Conservation (phyloP, 2,797 vertebrate species). For the Cynodonichthys magdalenae region DNA sequence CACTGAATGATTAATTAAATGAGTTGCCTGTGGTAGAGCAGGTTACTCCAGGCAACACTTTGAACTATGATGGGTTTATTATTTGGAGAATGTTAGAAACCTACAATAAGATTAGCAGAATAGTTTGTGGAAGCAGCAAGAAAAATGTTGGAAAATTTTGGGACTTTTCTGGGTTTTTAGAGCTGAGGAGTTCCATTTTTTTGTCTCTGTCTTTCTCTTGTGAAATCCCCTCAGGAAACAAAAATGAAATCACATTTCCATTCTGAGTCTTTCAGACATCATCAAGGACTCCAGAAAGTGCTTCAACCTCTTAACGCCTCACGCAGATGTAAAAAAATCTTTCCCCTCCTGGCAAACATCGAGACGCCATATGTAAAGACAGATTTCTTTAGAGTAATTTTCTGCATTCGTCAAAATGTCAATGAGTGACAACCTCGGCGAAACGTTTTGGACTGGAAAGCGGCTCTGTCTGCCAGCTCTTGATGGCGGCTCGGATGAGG, state of each 20-base stretch:
- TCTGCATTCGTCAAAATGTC: slow-evolving; percentile 44
- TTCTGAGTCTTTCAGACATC: slow-evolving; percentile 12
- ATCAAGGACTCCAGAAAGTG: slow-evolving; percentile 14
- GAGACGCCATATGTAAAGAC: slow-evolving; percentile 24
- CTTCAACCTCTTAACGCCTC: background rate
- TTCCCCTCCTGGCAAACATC: slow-evolving; percentile 24
- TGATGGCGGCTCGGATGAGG: slow-evolving; percentile 38
- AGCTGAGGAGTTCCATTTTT: background rate
- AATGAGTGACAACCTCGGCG: slow-evolving; percentile 19
- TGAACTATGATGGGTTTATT: background rate
- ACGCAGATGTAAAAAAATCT: slow-evolving; percentile 14
- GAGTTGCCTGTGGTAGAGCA: background rate
- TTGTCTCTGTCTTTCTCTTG: background rate
- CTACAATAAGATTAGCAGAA: background rate
- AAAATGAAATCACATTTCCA: slow-evolving; percentile 19
- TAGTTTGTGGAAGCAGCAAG: background rate
- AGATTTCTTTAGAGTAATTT: slow-evolving; percentile 43
- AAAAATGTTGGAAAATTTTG: background rate
- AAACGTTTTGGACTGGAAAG: slow-evolving; percentile 25
- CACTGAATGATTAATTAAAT: background rate
- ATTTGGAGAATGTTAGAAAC: background rate
- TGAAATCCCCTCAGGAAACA: slow-evolving; percentile 15
- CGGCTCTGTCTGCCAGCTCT: slow-evolving; percentile 26
- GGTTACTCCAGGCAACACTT: background rate
- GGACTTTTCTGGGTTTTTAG: background rate